Percentiles rank a stretch among this genome's conserved stretches.
Evolutionary conservation across 2,797 vertebrate species (phyloP).

Genomic region (Enteromius argenteus): DNA sequence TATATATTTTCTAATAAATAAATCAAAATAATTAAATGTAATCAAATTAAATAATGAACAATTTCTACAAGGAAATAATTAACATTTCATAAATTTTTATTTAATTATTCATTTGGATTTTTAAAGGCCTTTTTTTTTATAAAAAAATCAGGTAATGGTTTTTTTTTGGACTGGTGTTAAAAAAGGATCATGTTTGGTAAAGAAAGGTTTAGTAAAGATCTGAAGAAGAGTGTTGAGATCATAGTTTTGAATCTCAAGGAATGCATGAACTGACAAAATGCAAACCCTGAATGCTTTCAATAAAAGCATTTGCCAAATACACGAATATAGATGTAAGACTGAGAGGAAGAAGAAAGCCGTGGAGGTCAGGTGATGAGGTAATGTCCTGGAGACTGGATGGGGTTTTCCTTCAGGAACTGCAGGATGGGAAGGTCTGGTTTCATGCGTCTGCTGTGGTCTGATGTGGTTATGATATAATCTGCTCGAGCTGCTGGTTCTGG

Average conservation of each 20-base stretch:
- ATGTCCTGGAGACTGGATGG: constrained; percentile 48
- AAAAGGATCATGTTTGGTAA: neutral
- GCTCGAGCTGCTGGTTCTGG: constrained; percentile 1
- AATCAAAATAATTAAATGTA: too few species aligned
- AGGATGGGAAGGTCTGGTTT: constrained; percentile 34
- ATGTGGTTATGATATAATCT: constrained; percentile 30
- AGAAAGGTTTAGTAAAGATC: neutral
- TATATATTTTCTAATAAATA: too few species aligned
- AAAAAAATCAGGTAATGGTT: neutral
- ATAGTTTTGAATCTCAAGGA: neutral
- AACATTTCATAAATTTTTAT: neutral
- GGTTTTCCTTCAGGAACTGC: constrained; percentile 55
- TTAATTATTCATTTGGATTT: neutral
- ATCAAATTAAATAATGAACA: too few species aligned
- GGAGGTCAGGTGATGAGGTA: constrained; percentile 26
- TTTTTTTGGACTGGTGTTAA: neutral
- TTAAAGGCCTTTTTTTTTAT: neutral
- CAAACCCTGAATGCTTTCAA: neutral
- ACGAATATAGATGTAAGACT: neutral
- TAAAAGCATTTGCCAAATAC: neutral
- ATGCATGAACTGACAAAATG: neutral
- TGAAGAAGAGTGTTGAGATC: neutral
- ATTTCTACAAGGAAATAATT: too few species aligned
- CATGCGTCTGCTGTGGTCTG: neutral
- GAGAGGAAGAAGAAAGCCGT: neutral